Evolutionary conservation across 1,140 invertebrate species (phyloP).

Genomic region (Lepidurus arcticus): DNA sequence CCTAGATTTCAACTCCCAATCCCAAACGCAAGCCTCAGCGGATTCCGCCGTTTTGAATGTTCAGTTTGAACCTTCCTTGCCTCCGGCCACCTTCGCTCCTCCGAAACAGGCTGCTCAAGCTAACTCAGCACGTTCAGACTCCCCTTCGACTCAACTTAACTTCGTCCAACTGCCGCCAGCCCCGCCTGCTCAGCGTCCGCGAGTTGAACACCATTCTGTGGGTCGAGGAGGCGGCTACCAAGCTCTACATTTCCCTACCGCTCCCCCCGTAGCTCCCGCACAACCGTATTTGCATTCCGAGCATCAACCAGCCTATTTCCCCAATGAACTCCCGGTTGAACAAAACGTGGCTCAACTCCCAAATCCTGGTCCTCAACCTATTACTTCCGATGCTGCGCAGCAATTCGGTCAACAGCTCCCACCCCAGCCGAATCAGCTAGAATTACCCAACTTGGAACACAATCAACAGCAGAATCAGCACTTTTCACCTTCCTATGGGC

Average conservation of each 20-base stretch:
- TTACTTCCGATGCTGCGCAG: no score
- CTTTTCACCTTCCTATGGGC: no score
- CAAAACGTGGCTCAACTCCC: no score
- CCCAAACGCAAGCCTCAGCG: background rate
- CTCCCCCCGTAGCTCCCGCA: background rate
- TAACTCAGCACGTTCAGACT: background rate
- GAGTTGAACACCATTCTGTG: background rate
- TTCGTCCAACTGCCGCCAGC: background rate
- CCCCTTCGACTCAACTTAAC: background rate
- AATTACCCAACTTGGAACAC: no score
- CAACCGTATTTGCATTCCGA: background rate
- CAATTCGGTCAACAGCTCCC: no score
- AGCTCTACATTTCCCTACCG: background rate
- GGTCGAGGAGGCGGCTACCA: background rate
- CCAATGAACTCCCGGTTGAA: no score
- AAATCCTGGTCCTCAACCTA: no score
- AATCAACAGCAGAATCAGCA: no score
- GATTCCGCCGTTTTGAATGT: background rate
- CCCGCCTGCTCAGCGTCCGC: background rate
- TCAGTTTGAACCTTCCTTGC: background rate
- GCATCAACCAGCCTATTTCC: no score
- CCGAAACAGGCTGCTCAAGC: background rate
- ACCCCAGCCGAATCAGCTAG: no score
- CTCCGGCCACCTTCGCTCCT: background rate
- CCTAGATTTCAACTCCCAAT: background rate